Base-by-base conservation (phyloP, 2,888 invertebrate genomes). In the Scelioninae gen. 1 region DNA sequence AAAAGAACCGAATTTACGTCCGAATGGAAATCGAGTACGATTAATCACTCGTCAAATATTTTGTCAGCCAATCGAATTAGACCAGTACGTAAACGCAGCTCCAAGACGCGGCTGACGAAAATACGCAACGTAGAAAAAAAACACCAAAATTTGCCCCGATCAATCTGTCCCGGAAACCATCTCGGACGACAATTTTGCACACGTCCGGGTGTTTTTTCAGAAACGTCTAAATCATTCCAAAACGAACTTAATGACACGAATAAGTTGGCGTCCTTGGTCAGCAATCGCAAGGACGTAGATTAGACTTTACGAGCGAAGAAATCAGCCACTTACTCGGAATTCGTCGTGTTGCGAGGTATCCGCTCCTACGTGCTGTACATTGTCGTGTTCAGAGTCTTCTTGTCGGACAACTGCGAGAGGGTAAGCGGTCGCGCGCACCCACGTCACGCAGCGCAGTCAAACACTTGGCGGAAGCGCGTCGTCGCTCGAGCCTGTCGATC, bases 371-470 rank as follows among this genome's bases (percentile, higher is more conserved):
- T 60, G 32, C 31, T n/a, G n/a, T n/a, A n/a, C n/a, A n/a, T n/a
- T n/a, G n/a, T n/a, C n/a, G n/a, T n/a, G n/a, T n/a, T n/a, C n/a
- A n/a, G n/a, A n/a, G n/a, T n/a, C n/a, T n/a, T n/a, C n/a, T n/a
- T n/a, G n/a, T n/a, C n/a, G n/a, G n/a, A n/a, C n/a, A n/a, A n/a
- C n/a, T n/a, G n/a, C n/a, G n/a, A n/a, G n/a, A n/a, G 60, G 13
- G 40, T 49, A 5, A 34, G 32, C 5, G 58, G 32, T 15, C 45
- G 66, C 72, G 66, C 79, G 72, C 72, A 79, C 79, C 79, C 60
- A 72, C 79, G 79, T 79, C 79, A 79, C 79, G 72, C 71, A 65
- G 60, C 79, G 55, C 77, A 69, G 38, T 45, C 62, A 60, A 58
- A 72, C 71, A 76, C 51, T 66, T 66, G 31, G 29, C 49, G 40